Evolutionary conservation across 37 sponge, comb jelly and placozoan species (phyloP).

Genomic region (Halichondria panicea): DNA sequence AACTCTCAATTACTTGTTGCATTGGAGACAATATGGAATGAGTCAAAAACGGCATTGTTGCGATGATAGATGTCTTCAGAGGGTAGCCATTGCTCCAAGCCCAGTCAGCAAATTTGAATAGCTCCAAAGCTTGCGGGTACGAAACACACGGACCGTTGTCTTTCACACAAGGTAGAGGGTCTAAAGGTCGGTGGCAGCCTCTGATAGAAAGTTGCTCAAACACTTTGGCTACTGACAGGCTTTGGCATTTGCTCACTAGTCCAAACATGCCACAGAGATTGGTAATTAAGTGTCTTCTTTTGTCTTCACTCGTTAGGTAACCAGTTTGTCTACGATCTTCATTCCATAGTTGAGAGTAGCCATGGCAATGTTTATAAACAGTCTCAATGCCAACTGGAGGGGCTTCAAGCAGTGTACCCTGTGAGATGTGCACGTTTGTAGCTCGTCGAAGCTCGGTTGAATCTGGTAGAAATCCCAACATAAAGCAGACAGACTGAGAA

Average conservation of each 20-base stretch:
- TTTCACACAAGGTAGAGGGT: constrained; percentile 30
- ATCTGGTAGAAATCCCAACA: constrained; percentile 52
- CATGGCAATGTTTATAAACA: constrained; percentile 20
- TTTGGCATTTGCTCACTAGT: no score
- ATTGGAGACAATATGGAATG: constrained; percentile 40
- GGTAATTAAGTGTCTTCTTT: no score
- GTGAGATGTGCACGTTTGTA: constrained; percentile 33
- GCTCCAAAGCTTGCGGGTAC: not conserved
- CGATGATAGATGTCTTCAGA: constrained; percentile 15
- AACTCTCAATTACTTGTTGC: constrained; percentile 1
- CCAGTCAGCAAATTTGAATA: constrained; percentile 32
- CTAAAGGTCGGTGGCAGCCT: constrained; percentile 8
- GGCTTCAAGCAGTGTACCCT: constrained; percentile 21
- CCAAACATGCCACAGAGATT: no score
- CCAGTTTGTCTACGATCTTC: not conserved
- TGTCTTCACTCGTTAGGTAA: not conserved
- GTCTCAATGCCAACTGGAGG: constrained; percentile 22
- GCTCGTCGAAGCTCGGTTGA: not conserved
- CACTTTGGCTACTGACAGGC: not conserved
- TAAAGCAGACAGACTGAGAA: constrained; percentile 62
- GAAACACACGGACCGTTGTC: constrained; percentile 11
- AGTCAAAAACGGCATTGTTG: constrained; percentile 36
- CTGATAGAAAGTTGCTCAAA: constrained; percentile 32
- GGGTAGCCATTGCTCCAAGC: constrained; percentile 4
- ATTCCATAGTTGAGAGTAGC: not conserved